These are phyloP conservation scores for Gisinianus flammeolus DNA, from an alignment of 2,888 invertebrate genomes.

Conservation along the genomic window DNA sequence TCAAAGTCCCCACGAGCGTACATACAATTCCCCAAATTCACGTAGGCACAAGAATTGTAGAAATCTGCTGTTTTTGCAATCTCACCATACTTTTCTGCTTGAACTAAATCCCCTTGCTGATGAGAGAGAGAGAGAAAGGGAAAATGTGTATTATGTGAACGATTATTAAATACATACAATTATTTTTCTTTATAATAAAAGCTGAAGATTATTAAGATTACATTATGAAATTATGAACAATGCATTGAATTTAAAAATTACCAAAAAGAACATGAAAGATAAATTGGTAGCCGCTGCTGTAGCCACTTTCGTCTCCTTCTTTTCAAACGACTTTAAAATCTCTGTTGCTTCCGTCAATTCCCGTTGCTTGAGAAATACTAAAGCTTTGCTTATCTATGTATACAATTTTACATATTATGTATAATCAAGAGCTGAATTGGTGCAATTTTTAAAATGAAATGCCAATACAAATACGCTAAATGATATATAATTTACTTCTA, in stretches of 20 bases:
- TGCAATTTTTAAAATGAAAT: not conserved
- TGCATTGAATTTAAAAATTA: slow-evolving; percentile 61
- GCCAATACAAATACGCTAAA: not conserved
- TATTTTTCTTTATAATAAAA: not conserved
- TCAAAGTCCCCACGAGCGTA: slow-evolving; percentile 73
- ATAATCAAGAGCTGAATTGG: not conserved
- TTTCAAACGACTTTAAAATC: slow-evolving; percentile 83
- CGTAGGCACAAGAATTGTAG: slow-evolving; percentile 80
- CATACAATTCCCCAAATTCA: slow-evolving; percentile 83
- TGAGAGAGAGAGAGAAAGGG: slow-evolving; percentile 46
- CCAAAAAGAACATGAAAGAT: slow-evolving; percentile 81
- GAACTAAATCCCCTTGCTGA: slow-evolving; percentile 78
- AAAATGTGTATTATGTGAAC: not conserved
- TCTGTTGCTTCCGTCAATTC: slow-evolving; percentile 81
- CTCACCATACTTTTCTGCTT: slow-evolving; percentile 78
- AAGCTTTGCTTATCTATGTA: slow-evolving; percentile 77
- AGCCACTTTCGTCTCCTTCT: slow-evolving; percentile 81
- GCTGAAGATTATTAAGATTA: not conserved
- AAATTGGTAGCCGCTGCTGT: slow-evolving; percentile 85
- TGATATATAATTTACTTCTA: slow-evolving; percentile 66
- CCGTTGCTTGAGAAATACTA: slow-evolving; percentile 81
- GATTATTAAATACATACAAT: not conserved
- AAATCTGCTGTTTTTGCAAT: slow-evolving; percentile 75
- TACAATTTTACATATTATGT: not conserved
- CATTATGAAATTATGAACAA: not conserved